Evolutionary conservation across 1,140 invertebrate species (phyloP), one percentile per base, ranked within the genome.

Genomic region (Caenorhabditis latens): DNA sequence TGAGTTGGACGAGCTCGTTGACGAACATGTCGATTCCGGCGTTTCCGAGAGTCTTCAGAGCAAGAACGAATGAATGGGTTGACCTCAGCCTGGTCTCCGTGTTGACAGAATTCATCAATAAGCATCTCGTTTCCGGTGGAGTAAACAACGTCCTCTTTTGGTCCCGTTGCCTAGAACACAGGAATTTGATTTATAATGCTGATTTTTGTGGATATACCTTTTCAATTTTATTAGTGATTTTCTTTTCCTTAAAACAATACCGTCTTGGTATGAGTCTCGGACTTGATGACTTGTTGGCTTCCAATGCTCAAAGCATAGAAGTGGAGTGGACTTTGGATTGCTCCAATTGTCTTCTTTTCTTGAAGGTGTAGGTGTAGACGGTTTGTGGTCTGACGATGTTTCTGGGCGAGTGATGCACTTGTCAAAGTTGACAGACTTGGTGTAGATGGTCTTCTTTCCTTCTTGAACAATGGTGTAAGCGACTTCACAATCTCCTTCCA

Each of bases 361-460:
- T 53, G 42, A 53, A 42, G 32, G 89, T 61, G 84, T 85, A 85
- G 63, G 84, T 84, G 85, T 63, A 85, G 32, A 55, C 79, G n/a
- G 63, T 86, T 48, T 21, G 42, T 63, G 85, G 71, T 21, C 48
- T 65, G 86, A 67, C 63, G n/a, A 50, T n/a, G 89, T 79, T 4
- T 88, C 87, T 7, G 91, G 89, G 43, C 90, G 88, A 0, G 90
- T 61, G 21, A 86, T 71, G 88, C 92, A 93, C 5, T 90, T 90
- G 24, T 89, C 87, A 84, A 91, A 92, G 88, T 93, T 90, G 65
- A 90, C 75, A 0, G 90, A 85, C 87, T 93, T 93, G 63, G 89
- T 90, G 67, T 92, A 84, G 43, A 83, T 65, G 85, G 85, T 86
- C 67, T 46, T 82, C 43, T 88, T 53, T 53, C 86, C 57, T 11